Conservation (phyloP, 2,113 vertebrate species). For the Cromileptes altivelis region DNA sequence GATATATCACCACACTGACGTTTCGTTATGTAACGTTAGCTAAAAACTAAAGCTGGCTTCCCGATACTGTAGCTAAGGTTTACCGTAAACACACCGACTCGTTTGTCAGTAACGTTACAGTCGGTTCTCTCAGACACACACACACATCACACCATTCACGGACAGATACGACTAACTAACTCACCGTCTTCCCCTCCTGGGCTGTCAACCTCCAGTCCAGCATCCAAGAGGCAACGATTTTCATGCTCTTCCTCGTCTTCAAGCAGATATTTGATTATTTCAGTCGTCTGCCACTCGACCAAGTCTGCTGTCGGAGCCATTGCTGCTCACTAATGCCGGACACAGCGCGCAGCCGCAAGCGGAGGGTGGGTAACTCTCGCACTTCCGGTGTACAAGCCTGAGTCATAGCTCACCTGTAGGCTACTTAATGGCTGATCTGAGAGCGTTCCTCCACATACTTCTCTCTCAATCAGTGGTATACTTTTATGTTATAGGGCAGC, state of each 20-base stretch:
- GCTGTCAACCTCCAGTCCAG: constrained; percentile 29
- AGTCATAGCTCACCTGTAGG: too few relatives aligned
- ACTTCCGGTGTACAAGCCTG: constrained; percentile 9
- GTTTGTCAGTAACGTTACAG: background rate
- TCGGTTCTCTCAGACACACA: background rate
- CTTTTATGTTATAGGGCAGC: too few relatives aligned
- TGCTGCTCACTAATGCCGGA: rapidly evolving
- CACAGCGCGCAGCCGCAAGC: background rate
- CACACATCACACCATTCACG: background rate
- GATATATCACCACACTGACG: background rate
- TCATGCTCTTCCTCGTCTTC: background rate
- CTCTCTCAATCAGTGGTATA: too few relatives aligned
- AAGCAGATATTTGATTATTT: constrained; percentile 59
- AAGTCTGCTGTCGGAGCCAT: constrained; percentile 42
- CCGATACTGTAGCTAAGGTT: background rate
- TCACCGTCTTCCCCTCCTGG: background rate
- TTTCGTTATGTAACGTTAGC: background rate
- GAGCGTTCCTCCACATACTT: too few relatives aligned
- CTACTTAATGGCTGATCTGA: too few relatives aligned
- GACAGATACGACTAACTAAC: background rate
- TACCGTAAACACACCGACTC: background rate
- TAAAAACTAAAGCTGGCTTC: background rate
- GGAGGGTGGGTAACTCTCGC: too few relatives aligned
- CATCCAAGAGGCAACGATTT: rapidly evolving
- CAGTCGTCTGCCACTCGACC: constrained; percentile 30